Base-by-base conservation (phyloP, 2,797 vertebrate genomes). In the Lindbergichthys nudifrons region DNA sequence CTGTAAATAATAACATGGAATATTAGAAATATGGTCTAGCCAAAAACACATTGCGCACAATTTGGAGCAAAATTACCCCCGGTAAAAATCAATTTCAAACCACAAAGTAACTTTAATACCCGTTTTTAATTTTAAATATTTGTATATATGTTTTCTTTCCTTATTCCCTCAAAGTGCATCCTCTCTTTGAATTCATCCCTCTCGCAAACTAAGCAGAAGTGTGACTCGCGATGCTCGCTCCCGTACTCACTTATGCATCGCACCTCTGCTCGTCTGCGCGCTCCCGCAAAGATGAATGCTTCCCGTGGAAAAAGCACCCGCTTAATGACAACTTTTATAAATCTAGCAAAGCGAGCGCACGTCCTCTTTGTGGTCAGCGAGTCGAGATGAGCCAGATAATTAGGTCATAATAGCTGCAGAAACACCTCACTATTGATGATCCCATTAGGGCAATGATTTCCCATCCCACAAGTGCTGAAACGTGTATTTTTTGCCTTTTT, bases 251-350 rank as follows among this genome's bases (percentile, higher is more conserved):
- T 52, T 66, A 83, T 58, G 73, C 68, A 32, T 77, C 56, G 56
- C 75, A 36, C 80, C 63, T 45, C 39, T 18, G 47, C 75, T 59
- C 61, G 63, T 59, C 51, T 36, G 75, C 84, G 60, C 88, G 83
- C 80, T 71, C 82, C 67, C 64, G 52, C 9, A 41, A 81, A 90
- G 89, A 92, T 85, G 74, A 90, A 91, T 87, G 87, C 81, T 50
- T 77, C 64, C 36, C 66, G 57, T 70, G 73, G 83, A 87, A 91
- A 26, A 42, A 48, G 73, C 48, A 10, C 54, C 81, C 89, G 87
- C 88, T 91, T 93, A 93, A 93, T 93, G 90, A 91, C 93, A 92
- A 93, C 84, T 93, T 93, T 91, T 91, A 92, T 92, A 92, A 94
- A 93, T 92, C 80, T 88, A 79, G 70, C 71, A 69, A 66, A 74